phyloP scores from a whole-genome alignment of 2,888 invertebrate genomes.

The Pseudanteris insignis region DNA sequence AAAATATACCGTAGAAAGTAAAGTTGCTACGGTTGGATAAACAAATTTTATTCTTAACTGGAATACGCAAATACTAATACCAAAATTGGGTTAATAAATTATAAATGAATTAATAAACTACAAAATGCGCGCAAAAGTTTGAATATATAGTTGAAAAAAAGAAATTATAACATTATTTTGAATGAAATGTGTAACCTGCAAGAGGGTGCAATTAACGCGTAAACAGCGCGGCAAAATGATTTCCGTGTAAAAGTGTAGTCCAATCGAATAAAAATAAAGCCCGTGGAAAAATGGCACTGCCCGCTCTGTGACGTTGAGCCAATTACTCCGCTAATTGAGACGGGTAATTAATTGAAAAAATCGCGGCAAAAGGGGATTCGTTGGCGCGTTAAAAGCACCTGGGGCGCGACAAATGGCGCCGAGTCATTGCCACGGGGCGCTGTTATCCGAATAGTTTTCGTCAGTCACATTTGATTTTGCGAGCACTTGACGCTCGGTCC shows the following conservation, averaged over 20 bases:
- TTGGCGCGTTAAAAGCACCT: slow-evolving; percentile 37
- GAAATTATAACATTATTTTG: too few relatives aligned
- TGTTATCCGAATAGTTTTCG: slow-evolving; percentile 17
- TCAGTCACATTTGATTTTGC: slow-evolving; percentile 34
- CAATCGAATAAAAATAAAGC: slow-evolving; percentile 4
- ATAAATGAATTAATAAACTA: too few relatives aligned
- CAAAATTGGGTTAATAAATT: too few relatives aligned
- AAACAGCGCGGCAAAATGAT: slow-evolving; percentile 13
- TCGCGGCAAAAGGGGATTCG: slow-evolving; percentile 31
- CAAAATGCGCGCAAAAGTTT: too few relatives aligned
- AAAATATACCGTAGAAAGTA: too few relatives aligned
- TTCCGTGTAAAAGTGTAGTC: neutral
- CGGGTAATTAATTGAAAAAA: slow-evolving; percentile 37
- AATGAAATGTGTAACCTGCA: too few relatives aligned
- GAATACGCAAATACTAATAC: too few relatives aligned
- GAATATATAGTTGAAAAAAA: too few relatives aligned
- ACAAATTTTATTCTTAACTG: too few relatives aligned
- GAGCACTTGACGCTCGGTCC: slow-evolving; percentile 35
- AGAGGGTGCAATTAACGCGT: too few relatives aligned
- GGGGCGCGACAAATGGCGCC: slow-evolving; percentile 34
- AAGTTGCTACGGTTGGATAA: too few relatives aligned
- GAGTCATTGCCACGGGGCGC: neutral
- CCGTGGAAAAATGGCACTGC: slow-evolving; percentile 21
- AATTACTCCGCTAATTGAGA: slow-evolving; percentile 34
- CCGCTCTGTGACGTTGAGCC: slow-evolving; percentile 27